These are phyloP conservation scores for Notospermus geniculatus DNA, from an alignment of 1,140 invertebrate species.

Conservation along the genomic window DNA sequence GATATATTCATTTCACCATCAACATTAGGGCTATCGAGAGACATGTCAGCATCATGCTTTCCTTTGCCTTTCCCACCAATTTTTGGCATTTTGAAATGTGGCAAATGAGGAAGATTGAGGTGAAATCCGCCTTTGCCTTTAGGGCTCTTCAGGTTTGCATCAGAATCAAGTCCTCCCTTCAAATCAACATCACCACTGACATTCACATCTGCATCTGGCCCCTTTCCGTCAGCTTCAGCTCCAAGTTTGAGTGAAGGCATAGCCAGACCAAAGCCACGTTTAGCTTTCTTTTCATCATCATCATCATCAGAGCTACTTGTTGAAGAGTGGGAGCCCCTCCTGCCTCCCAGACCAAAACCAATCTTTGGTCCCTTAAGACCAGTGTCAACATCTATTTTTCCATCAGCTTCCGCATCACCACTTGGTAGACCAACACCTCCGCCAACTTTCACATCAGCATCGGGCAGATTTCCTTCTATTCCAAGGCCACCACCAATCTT, in stretches of 20 bases:
- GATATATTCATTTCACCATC: too few species aligned
- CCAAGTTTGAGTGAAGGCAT: too few species aligned
- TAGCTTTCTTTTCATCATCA: background rate
- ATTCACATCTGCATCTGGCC: too few species aligned
- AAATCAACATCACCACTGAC: too few species aligned
- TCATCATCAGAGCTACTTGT: background rate
- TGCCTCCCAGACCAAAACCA: background rate
- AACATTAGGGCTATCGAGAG: too few species aligned
- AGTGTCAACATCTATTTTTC: background rate
- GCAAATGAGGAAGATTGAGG: background rate
- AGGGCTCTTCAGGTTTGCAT: too few species aligned
- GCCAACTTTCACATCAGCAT: background rate
- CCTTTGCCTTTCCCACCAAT: background rate
- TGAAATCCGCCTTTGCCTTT: conserved; percentile 1
- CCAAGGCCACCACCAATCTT: too few species aligned
- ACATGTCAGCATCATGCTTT: background rate
- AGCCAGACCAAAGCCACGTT: conserved; percentile 6
- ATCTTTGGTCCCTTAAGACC: conserved; percentile 1
- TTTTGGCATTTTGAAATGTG: background rate
- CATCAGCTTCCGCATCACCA: background rate
- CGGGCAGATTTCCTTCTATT: too few species aligned
- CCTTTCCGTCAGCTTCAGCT: too few species aligned
- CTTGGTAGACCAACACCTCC: background rate
- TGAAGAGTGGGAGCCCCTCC: background rate
- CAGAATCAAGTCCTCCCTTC: background rate